Evolutionary conservation across 2,888 invertebrate species (phyloP).

Genomic region (Ganaspis brasiliensis): DNA sequence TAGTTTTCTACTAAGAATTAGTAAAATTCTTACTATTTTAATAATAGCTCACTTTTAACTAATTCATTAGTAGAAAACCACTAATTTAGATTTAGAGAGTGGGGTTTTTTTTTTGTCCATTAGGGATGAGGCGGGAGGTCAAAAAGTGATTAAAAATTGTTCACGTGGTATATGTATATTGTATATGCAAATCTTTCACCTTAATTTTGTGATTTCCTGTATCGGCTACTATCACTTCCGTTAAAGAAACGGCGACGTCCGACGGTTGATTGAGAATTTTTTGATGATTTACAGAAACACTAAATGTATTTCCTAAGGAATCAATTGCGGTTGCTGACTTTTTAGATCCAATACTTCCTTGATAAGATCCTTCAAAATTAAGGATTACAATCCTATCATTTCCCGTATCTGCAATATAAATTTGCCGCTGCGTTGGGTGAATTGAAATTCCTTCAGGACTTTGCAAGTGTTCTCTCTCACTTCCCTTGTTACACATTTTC

Average conservation of each 20-base stretch:
- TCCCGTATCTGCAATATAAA: conserved; percentile 90
- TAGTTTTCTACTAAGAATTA: no score
- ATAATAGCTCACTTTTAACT: no score
- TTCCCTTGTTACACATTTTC: conserved; percentile 86
- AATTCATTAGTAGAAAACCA: no score
- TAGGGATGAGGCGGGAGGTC: no score
- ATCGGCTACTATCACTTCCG: conserved; percentile 85
- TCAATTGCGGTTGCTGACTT: conserved; percentile 69
- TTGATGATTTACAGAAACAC: conserved; percentile 82
- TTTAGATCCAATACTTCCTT: conserved; percentile 62
- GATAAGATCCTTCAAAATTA: conserved; percentile 79
- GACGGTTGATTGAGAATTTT: conserved; percentile 90
- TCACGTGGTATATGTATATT: no score
- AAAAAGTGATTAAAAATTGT: no score
- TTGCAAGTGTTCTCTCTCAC: conserved; percentile 84
- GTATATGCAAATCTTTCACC: conserved; percentile 63
- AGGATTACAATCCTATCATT: conserved; percentile 87
- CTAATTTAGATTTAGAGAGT: no score
- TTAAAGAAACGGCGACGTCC: conserved; percentile 85
- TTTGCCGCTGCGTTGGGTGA: conserved; percentile 78
- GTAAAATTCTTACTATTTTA: no score
- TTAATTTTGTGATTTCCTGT: conserved; percentile 88
- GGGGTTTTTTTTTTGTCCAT: no score
- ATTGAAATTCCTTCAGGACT: conserved; percentile 89
- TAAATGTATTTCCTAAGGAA: conserved; percentile 70